Evolutionary conservation across 2,888 invertebrate genomes (phyloP).

Genomic region (Amblyteles armatorius): DNA sequence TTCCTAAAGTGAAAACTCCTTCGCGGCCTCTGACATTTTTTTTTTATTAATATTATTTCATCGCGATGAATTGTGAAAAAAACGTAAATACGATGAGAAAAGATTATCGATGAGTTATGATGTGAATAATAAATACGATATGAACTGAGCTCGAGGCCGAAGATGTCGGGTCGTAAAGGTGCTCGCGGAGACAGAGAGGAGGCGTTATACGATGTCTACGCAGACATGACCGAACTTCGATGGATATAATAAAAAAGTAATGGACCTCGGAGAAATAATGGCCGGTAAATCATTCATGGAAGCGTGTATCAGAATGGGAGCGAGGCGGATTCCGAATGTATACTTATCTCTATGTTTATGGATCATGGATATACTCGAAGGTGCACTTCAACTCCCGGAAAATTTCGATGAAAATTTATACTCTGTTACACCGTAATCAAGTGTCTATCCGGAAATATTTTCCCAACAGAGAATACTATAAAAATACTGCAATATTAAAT

Average conservation of each 20-base stretch:
- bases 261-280: slow-evolving; percentile 67
- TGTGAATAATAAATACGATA: slow-evolving; percentile 56
- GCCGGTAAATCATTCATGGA: slow-evolving; percentile 67
- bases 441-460: not conserved
- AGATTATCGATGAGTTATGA: slow-evolving; percentile 23
- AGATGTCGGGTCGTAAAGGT: slow-evolving; percentile 54
- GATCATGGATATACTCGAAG: slow-evolving; percentile 12
- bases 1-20: not conserved
- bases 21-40: too few species aligned
- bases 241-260: slow-evolving; percentile 68
- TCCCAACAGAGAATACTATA: not conserved
- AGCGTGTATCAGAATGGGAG: slow-evolving; percentile 52
- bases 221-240: slow-evolving; percentile 45
- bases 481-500: too few species aligned
- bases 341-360: slow-evolving; percentile 43
- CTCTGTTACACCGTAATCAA: not conserved
- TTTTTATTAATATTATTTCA: not conserved
- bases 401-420: slow-evolving; percentile 20
- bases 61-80: not conserved
- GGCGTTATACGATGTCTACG: slow-evolving; percentile 38
- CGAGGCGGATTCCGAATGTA: slow-evolving; percentile 36
- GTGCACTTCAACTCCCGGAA: not conserved
- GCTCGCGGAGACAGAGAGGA: slow-evolving; percentile 29
- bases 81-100: slow-evolving; percentile 20
- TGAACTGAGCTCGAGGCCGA: slow-evolving; percentile 32